A percentile compares a stretch with the other conserved stretches of the same genome.
Conservation (phyloP, 2,113 vertebrate species). For the Scalopus aquaticus region DNA sequence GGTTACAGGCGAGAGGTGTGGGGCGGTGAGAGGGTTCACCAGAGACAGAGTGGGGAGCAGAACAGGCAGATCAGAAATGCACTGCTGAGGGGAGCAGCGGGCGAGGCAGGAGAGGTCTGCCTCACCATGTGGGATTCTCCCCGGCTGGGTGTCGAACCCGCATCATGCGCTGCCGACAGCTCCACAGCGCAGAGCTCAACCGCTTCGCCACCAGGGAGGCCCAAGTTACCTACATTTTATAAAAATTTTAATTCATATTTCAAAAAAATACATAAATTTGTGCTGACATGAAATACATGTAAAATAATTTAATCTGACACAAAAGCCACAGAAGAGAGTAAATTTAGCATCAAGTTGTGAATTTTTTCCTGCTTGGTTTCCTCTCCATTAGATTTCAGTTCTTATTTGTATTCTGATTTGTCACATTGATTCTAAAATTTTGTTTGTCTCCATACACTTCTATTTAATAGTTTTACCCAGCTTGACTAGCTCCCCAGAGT, state of each 20-base stretch:
- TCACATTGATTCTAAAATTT: conserved; percentile 73
- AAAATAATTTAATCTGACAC: conserved; percentile 31
- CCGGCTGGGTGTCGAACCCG: no score
- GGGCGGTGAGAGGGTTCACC: no score
- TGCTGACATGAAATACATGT: conserved; percentile 44
- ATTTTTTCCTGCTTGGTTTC: conserved; percentile 61
- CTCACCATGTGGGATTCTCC: no score
- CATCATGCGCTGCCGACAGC: no score
- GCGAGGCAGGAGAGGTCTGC: no score
- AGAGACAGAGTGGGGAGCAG: no score
- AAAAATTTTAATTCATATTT: conserved; percentile 40
- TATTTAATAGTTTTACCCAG: conserved; percentile 59
- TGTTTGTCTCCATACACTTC: conserved; percentile 59
- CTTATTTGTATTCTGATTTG: conserved; percentile 72
- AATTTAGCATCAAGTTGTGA: conserved; percentile 57
- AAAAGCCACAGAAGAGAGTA: conserved; percentile 45
- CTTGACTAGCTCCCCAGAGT: conserved; percentile 61
- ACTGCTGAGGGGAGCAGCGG: no score
- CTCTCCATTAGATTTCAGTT: conserved; percentile 66
- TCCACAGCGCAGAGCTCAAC: no score
- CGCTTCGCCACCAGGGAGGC: no score
- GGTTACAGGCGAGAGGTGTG: no score
- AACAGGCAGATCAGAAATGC: no score
- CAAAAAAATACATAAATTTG: neutral
- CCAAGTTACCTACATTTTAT: conserved; percentile 6